phyloP scores from a whole-genome alignment of 2,113 vertebrate species.

The Martes martes region DNA sequence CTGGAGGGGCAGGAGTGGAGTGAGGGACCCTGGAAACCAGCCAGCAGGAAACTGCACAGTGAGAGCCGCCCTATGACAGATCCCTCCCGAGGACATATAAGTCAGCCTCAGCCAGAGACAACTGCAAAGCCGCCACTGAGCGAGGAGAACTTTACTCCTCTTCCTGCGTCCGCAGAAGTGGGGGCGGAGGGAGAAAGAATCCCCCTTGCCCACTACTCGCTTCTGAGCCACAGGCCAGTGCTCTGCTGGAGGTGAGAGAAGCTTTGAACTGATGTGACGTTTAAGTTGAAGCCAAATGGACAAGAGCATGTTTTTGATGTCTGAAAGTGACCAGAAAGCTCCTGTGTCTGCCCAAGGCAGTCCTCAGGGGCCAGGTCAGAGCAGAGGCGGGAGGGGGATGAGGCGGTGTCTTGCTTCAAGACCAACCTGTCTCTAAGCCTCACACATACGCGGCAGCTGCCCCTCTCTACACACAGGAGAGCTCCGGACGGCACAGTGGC shows the following conservation, averaged over 20 bases:
- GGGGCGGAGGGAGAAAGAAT: not conserved
- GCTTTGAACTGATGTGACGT: conserved; percentile 33
- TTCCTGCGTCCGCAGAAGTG: not conserved
- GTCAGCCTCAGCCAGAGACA: not conserved
- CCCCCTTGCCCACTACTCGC: not conserved
- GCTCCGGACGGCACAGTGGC: not conserved
- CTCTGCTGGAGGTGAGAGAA: not conserved
- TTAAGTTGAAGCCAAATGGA: conserved; percentile 39
- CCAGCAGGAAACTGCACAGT: not conserved
- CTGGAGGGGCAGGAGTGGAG: not conserved
- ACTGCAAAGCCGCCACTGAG: not conserved
- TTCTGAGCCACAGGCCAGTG: not conserved
- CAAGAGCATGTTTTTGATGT: not conserved
- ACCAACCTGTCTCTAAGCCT: not conserved
- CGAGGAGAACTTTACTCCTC: not conserved
- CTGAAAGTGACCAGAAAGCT: conserved; percentile 37
- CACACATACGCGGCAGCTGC: not conserved
- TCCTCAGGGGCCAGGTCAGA: not conserved
- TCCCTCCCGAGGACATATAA: no score
- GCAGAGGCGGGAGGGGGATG: not conserved
- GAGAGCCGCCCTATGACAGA: no score
- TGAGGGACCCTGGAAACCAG: not conserved
- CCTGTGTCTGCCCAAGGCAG: not conserved
- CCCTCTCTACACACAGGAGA: not conserved
- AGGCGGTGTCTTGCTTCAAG: not conserved